Evolutionary conservation across 2,797 vertebrate genomes (phyloP).

Genomic region (Myripristis jacobus): DNA sequence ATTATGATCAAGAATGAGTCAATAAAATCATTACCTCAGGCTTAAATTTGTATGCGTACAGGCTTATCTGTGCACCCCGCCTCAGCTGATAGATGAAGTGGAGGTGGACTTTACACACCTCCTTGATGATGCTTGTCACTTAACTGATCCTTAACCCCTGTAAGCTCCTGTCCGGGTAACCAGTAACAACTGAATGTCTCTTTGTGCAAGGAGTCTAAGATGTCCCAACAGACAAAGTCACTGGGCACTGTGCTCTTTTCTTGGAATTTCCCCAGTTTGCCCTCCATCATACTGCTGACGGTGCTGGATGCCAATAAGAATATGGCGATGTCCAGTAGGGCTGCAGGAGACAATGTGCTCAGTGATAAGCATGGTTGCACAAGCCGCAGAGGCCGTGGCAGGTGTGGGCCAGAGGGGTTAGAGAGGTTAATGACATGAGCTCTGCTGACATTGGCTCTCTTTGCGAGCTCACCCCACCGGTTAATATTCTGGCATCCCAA

Average conservation of each 20-base stretch:
- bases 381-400: slow-evolving; percentile 46
- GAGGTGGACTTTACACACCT: slow-evolving; percentile 67
- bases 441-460: slow-evolving; percentile 79
- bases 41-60: slow-evolving; percentile 41
- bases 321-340: slow-evolving; percentile 1
- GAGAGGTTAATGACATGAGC: slow-evolving; percentile 70
- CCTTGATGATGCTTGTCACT: slow-evolving; percentile 42
- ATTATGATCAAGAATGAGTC: no score
- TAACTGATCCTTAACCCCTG: slow-evolving; percentile 59
- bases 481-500: slow-evolving; percentile 85
- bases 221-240: slow-evolving; percentile 11
- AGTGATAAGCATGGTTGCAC: slow-evolving; percentile 33
- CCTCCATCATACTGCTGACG: slow-evolving; percentile 36
- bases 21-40: background rate
- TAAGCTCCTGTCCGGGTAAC: slow-evolving; percentile 23
- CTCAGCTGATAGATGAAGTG: slow-evolving; percentile 33
- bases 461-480: slow-evolving; percentile 79
- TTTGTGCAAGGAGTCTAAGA: background rate
- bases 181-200: slow-evolving; percentile 34
- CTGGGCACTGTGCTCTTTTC: slow-evolving; percentile 24
- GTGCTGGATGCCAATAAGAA: slow-evolving; percentile 32
- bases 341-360: slow-evolving; percentile 51
- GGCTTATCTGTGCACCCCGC: background rate
- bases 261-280: slow-evolving; percentile 53
- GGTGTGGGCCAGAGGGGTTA: slow-evolving; percentile 71